These are phyloP conservation scores for Mellivora capensis DNA, from an alignment of 2,113 vertebrate species.

Conservation along the genomic window DNA sequence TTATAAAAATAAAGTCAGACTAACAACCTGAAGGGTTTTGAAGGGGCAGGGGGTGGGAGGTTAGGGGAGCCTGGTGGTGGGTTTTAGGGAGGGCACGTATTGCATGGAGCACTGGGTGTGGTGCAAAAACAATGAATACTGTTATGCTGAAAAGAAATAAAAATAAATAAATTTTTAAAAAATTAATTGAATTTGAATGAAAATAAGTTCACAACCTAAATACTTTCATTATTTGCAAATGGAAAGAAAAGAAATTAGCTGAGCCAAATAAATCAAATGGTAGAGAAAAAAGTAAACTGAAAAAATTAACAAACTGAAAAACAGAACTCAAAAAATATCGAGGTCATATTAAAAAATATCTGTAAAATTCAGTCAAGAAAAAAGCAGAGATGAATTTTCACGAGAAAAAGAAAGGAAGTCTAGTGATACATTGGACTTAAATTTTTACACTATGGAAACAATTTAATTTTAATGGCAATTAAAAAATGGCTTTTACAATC, in stretches of 20 bases:
- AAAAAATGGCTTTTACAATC: background rate
- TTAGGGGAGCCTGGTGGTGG: no score
- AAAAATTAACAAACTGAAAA: background rate
- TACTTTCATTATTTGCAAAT: background rate
- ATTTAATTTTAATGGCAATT: background rate
- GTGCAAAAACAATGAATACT: no score
- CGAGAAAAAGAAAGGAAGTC: background rate
- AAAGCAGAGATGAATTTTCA: background rate
- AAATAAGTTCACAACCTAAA: background rate
- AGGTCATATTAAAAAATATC: background rate
- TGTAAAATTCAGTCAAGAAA: background rate
- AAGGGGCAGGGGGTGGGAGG: no score
- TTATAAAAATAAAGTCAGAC: background rate
- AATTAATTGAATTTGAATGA: constrained; percentile 8
- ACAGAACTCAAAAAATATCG: background rate
- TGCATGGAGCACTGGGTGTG: no score
- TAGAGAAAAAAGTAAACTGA: background rate
- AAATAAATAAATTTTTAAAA: no score
- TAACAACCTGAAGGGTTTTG: no score
- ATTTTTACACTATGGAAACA: background rate
- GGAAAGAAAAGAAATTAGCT: background rate
- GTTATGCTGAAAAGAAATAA: no score
- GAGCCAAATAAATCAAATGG: background rate
- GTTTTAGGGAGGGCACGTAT: no score
- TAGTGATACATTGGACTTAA: background rate